A percentile compares a stretch with the other conserved stretches of the same genome.
phyloP scores from a whole-genome alignment of 1,140 invertebrate genomes.

The Elymnias hypermnestra region DNA sequence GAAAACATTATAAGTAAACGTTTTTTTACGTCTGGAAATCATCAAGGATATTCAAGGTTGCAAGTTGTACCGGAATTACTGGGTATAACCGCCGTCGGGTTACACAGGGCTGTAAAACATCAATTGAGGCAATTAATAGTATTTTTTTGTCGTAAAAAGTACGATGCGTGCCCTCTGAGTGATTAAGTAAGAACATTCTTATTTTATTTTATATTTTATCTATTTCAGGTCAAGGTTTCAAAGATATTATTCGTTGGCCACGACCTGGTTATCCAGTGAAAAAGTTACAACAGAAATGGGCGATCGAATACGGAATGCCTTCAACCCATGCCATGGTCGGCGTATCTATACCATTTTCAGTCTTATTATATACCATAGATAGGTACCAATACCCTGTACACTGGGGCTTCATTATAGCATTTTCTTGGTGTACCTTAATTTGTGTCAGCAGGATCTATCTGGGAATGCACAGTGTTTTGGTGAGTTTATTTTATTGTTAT shows the following conservation, averaged over 20 bases:
- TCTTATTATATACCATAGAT: slow-evolving; percentile 86
- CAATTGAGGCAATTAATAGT: no score
- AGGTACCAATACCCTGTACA: slow-evolving; percentile 85
- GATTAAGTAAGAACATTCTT: no score
- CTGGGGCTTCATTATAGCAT: slow-evolving; percentile 75
- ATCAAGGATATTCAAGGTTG: no score
- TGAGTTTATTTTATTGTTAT: slow-evolving; percentile 72
- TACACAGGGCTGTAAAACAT: no score
- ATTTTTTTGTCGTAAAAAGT: no score
- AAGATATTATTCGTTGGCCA: slow-evolving; percentile 91
- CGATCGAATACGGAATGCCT: slow-evolving; percentile 94
- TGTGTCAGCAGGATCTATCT: slow-evolving; percentile 92
- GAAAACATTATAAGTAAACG: no score
- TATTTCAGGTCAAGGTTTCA: slow-evolving; percentile 87
- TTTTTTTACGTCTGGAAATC: no score
- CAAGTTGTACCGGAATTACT: no score
- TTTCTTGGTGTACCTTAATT: slow-evolving; percentile 85
- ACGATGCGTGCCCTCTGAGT: no score
- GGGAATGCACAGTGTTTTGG: slow-evolving; percentile 93
- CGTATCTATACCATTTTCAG: slow-evolving; percentile 89
- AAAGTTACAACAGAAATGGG: slow-evolving; percentile 90
- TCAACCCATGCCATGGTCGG: slow-evolving; percentile 96
- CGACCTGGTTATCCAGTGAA: slow-evolving; percentile 89
- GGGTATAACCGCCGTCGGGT: no score
- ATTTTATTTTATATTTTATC: no score